Evolutionary conservation across 2,888 invertebrate genomes (phyloP).

Genomic region (Nasonovia ribisnigri): DNA sequence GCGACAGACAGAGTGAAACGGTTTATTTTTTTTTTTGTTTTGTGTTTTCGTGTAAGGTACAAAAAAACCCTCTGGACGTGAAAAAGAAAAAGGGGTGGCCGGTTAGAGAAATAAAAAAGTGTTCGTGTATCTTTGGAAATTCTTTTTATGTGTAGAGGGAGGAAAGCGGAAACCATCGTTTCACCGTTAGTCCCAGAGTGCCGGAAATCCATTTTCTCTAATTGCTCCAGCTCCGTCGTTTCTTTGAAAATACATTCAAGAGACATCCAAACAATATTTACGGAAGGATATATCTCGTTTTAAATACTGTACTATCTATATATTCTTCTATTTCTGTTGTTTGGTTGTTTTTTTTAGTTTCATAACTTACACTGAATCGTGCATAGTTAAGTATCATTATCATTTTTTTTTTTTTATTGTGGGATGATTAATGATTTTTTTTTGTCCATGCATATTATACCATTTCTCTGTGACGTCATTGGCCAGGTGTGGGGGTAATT

Average conservation of each 20-base stretch:
- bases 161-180: constrained; percentile 60
- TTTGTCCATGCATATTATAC: background rate
- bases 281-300: constrained; percentile 23
- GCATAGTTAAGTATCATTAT: constrained; percentile 34
- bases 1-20: constrained; percentile 35
- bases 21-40: constrained; percentile 34
- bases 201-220: constrained; percentile 65
- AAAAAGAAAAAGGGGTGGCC: constrained; percentile 45
- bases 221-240: constrained; percentile 54
- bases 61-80: constrained; percentile 22
- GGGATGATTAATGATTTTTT: constrained; percentile 51
- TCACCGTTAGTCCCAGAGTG: constrained; percentile 62
- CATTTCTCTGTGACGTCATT: constrained; percentile 56
- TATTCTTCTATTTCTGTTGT: background rate
- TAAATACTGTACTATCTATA: background rate
- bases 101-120: constrained; percentile 37
- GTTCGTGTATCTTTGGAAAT: constrained; percentile 56
- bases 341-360: constrained; percentile 5
- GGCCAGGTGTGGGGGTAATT: constrained; percentile 56
- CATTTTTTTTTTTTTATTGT: background rate
- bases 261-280: constrained; percentile 60
- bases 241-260: constrained; percentile 52
- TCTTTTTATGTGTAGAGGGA: constrained; percentile 47
- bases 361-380: background rate
- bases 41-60: constrained; percentile 44